A percentile compares a stretch with the other conserved stretches of the same genome.
These are phyloP conservation scores for Xerus inauris DNA, from an alignment of 2,113 vertebrate species.

Conservation along the genomic window DNA sequence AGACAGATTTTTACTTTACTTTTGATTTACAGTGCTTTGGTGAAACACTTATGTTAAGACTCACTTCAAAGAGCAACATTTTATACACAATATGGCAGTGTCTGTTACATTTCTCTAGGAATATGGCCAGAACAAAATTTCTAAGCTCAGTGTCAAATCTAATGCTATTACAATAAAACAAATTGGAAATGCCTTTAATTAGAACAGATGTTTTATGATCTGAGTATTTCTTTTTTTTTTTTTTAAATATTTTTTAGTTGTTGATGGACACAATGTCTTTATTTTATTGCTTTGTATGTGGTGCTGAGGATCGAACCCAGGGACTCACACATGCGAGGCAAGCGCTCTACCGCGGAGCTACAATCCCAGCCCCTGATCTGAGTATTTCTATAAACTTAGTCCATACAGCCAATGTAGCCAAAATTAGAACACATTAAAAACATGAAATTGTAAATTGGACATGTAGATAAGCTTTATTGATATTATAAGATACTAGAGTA, in stretches of 20 bases:
- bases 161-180: conserved; percentile 77
- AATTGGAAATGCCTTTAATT: conserved; percentile 78
- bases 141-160: conserved; percentile 66
- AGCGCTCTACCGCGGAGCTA: no score
- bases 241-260: no score
- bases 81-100: background rate
- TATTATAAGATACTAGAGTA: conserved; percentile 81
- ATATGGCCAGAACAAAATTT: conserved; percentile 69
- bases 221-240: conserved; percentile 72
- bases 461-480: conserved; percentile 80
- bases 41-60: background rate
- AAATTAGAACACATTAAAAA: conserved; percentile 78
- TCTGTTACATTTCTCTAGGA: conserved; percentile 63
- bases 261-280: no score
- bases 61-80: background rate
- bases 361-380: no score
- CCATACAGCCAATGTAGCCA: conserved; percentile 64
- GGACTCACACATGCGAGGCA: no score
- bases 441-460: conserved; percentile 78
- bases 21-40: background rate
- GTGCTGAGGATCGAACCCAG: no score
- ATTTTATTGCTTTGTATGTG: no score
- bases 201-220: conserved; percentile 76
- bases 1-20: background rate
- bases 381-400: conserved; percentile 77